Evolutionary conservation across 1,140 invertebrate species (phyloP), one percentile per base, ranked within the genome.

Genomic region (Lethrus apterus): DNA sequence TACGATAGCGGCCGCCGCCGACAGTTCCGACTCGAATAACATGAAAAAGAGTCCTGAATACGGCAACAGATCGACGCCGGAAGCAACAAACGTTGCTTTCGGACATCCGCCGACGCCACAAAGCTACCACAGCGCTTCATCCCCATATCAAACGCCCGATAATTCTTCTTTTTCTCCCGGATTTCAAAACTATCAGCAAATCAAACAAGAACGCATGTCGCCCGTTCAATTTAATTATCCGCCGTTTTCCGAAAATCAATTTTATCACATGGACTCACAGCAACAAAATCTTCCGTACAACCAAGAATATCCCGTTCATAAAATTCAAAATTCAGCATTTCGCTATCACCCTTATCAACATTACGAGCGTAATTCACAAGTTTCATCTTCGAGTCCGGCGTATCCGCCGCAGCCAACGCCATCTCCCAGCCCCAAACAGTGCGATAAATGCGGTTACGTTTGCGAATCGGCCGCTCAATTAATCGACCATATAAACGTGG

Each of bases 361-460:
- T 41, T 67, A 54, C 64, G 71, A 58, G 8, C 32, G 53, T 4
- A 44, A 32, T 4, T 70, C 70, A 15, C 75, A 75, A 35, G 77
- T 77, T n/a, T 77, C 76, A 14, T 79, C 78, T 9, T 75, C 78
- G 8, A 80, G 77, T 51, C 78, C 80, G 4, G 60, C 75, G 1
- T 82, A 79, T 54, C 77, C 76, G 0, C 48, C 74, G 62, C 77
- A 80, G 52, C 73, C 73, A 3, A 75, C 73, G 21, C 76, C 76
- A 26, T 77, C 77, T 7, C 74, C 74, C 2, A 78, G 78, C 30
- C 78, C 78, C 0, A 71, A 80, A 51, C 83, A 86, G 54, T 89
- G 86, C 63, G 85, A 88, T 48, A 87, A 87, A 57, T 88, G 85
- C 59, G 84, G 84, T 20, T 79, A 76, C 43, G 76, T 86, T 20